These are phyloP conservation scores for Pelobates cultripes DNA, from an alignment of 2,797 vertebrate species.

Conservation along the genomic window DNA sequence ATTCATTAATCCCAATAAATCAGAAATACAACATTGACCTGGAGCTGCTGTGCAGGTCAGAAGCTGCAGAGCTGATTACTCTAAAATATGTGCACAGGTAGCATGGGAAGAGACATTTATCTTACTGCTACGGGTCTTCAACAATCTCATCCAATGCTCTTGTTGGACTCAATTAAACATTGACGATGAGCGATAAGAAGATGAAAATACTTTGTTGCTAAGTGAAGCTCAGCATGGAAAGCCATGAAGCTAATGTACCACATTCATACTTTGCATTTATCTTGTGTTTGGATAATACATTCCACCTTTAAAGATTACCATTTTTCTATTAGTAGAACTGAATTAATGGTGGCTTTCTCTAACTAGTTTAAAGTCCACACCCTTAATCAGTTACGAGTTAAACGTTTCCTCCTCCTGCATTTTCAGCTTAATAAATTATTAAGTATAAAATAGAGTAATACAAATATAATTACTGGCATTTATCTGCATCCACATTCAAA, in stretches of 20 bases:
- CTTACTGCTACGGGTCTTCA: not conserved
- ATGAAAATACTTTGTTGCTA: not conserved
- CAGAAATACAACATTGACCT: not conserved
- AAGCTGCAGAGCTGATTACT: slow-evolving; percentile 1
- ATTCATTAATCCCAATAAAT: not conserved
- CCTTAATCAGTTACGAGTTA: not conserved
- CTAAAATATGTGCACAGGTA: slow-evolving; percentile 9
- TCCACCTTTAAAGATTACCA: not conserved
- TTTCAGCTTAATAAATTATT: not conserved
- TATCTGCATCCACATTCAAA: too few relatives aligned
- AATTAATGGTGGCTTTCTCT: not conserved
- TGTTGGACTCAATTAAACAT: slow-evolving; percentile 38
- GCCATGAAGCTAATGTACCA: not conserved
- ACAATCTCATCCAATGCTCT: slow-evolving; percentile 11
- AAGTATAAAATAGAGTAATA: too few relatives aligned
- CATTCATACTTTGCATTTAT: not conserved
- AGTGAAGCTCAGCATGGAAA: slow-evolving; percentile 11
- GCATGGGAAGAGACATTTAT: slow-evolving; percentile 23
- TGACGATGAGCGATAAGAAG: slow-evolving; percentile 60
- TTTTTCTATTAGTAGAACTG: not conserved
- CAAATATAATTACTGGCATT: too few relatives aligned
- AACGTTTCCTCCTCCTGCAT: not conserved
- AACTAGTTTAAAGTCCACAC: not conserved
- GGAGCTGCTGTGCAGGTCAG: slow-evolving; percentile 16
- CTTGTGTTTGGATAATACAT: not conserved